Conservation (phyloP, 2,113 vertebrate genomes). For the Macrotus californicus region DNA sequence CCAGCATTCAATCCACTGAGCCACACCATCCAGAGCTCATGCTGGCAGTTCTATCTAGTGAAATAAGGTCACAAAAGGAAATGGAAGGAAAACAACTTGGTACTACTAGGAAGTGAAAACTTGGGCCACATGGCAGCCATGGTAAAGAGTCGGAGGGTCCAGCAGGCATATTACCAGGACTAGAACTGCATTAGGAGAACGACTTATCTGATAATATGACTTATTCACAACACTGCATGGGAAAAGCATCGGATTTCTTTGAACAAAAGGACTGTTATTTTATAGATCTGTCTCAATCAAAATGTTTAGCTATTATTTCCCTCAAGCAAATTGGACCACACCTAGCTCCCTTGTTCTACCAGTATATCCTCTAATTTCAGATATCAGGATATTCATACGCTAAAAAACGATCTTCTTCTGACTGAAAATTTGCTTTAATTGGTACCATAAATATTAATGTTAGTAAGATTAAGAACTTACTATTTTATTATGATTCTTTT, state of each 20-base stretch:
- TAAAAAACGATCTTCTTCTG: neutral
- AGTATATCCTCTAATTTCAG: neutral
- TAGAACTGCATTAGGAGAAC: neutral
- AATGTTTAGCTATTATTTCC: neutral
- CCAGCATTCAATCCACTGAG: too few relatives aligned
- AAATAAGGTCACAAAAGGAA: neutral
- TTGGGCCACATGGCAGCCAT: neutral
- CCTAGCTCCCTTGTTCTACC: neutral
- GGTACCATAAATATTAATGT: neutral
- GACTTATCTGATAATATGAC: neutral
- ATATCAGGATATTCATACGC: conserved; percentile 10
- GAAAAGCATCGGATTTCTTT: neutral
- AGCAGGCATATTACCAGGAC: neutral
- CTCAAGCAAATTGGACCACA: neutral
- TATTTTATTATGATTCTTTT: neutral
- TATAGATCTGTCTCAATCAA: neutral
- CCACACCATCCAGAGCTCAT: too few relatives aligned
- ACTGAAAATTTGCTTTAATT: conserved; percentile 33
- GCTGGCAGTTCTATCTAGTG: neutral
- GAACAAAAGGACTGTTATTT: neutral
- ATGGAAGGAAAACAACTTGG: neutral
- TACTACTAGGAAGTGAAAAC: neutral
- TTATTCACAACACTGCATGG: neutral
- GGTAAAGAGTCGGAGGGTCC: too few relatives aligned
- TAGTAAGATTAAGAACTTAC: neutral